Evolutionary conservation across 2,797 vertebrate species (phyloP).

Genomic region (Lophius americanus): DNA sequence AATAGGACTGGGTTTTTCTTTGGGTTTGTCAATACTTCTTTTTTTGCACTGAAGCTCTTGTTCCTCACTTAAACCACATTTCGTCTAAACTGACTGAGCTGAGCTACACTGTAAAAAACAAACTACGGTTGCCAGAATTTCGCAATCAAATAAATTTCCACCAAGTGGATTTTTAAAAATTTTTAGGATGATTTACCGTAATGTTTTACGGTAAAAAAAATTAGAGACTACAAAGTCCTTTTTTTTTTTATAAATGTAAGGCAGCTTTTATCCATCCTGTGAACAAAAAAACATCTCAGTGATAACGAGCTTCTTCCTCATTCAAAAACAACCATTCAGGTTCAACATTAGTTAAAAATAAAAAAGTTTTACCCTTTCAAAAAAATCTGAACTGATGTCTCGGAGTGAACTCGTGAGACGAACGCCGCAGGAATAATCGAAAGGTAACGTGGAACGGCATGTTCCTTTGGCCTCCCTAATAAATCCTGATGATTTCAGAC

Average conservation of each 20-base stretch:
- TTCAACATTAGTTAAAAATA: background rate
- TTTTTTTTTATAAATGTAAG: background rate
- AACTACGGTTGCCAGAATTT: no score
- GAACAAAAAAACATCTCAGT: background rate
- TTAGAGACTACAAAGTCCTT: no score
- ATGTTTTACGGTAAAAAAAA: no score
- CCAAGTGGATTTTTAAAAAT: no score
- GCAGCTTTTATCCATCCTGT: constrained; percentile 12
- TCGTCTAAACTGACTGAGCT: no score
- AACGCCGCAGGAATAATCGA: constrained; percentile 22
- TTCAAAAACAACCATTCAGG: constrained; percentile 16
- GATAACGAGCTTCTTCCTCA: constrained; percentile 9
- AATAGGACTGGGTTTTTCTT: no score
- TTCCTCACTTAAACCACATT: no score
- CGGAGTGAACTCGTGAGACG: background rate
- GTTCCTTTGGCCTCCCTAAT: constrained; percentile 21
- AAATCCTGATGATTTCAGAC: constrained; percentile 39
- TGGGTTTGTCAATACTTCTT: no score
- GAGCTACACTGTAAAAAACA: no score
- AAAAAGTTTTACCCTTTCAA: background rate
- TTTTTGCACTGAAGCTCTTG: no score
- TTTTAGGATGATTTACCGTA: no score
- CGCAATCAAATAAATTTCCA: no score
- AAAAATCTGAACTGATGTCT: constrained; percentile 9
- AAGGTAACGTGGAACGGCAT: constrained; percentile 12